phyloP scores from a whole-genome alignment of 1,140 invertebrate species.

The Aphis gossypii region DNA sequence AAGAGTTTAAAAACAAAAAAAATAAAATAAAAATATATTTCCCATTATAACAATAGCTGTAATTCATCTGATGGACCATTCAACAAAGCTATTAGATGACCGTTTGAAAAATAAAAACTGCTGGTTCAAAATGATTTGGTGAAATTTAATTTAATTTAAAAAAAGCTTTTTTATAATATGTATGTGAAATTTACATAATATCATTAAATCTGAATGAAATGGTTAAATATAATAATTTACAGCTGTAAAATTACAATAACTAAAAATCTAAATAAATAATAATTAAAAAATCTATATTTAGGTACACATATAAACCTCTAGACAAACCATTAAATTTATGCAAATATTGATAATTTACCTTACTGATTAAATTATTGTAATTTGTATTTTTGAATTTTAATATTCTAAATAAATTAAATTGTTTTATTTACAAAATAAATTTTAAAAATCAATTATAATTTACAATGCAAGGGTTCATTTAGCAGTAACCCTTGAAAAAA shows the following conservation, averaged over 20 bases:
- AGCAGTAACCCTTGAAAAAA: not conserved
- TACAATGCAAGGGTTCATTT: not conserved
- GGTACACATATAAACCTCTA: too few relatives aligned
- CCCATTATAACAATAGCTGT: not conserved
- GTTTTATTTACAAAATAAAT: not conserved
- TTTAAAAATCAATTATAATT: not conserved
- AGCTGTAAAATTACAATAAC: not conserved
- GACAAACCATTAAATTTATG: not conserved
- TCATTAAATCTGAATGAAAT: not conserved
- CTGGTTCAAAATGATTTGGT: not conserved
- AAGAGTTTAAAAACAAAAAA: not conserved
- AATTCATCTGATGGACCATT: not conserved
- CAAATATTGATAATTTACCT: not conserved
- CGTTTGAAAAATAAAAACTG: conserved; percentile 26
- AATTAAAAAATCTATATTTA: not conserved
- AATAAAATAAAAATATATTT: not conserved
- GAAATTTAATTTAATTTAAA: conserved; percentile 24
- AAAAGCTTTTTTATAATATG: not conserved
- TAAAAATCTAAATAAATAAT: not conserved
- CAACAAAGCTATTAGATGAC: conserved; percentile 23
- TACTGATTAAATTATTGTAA: not conserved
- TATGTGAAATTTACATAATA: not conserved
- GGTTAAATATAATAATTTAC: not conserved
- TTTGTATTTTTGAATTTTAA: not conserved
- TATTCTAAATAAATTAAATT: not conserved